A percentile compares a stretch with the other conserved stretches of the same genome.
These are phyloP conservation scores for Orius insidiosus DNA, from an alignment of 1,140 invertebrate species.

Conservation along the genomic window DNA sequence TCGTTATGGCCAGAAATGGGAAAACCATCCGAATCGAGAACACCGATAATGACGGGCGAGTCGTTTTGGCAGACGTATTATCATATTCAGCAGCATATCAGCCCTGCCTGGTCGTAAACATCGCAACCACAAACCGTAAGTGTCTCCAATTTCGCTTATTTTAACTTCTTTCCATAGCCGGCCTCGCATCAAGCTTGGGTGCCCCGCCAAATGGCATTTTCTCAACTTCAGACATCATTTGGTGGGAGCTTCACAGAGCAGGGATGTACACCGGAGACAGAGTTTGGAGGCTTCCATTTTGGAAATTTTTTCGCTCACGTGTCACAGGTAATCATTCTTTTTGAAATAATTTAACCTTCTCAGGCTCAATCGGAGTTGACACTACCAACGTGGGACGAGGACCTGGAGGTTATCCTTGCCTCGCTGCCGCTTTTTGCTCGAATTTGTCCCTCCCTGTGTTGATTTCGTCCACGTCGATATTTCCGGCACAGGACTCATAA, in stretches of 20 bases:
- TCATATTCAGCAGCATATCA: slow-evolving; percentile 28
- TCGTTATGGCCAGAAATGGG: slow-evolving; percentile 65
- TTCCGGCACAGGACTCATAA: slow-evolving; percentile 41
- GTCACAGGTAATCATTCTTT: slow-evolving; percentile 24
- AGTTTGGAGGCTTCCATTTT: slow-evolving; percentile 44
- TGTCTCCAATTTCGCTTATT: background rate
- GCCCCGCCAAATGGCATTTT: slow-evolving; percentile 36
- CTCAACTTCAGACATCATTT: slow-evolving; percentile 31
- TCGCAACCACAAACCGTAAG: slow-evolving; percentile 28
- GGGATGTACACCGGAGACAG: slow-evolving; percentile 37
- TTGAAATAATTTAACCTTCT: too few species aligned
- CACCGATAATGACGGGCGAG: slow-evolving; percentile 38
- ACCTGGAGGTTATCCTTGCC: slow-evolving; percentile 38
- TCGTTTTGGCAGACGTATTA: slow-evolving; percentile 37
- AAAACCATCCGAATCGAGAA: slow-evolving; percentile 27
- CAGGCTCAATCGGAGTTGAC: slow-evolving; percentile 29
- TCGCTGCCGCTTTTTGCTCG: slow-evolving; percentile 52
- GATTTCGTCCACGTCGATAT: slow-evolving; percentile 55
- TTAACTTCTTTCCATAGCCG: slow-evolving; percentile 7
- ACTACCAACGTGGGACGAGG: slow-evolving; percentile 39
- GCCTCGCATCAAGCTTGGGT: slow-evolving; percentile 32
- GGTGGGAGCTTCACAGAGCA: slow-evolving; percentile 28
- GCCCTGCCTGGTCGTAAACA: slow-evolving; percentile 31
- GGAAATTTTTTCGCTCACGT: slow-evolving; percentile 35
- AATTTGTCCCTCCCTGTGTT: slow-evolving; percentile 40